These are phyloP conservation scores for Globodera rostochiensis DNA, from an alignment of 1,140 invertebrate genomes.

Conservation along the genomic window DNA sequence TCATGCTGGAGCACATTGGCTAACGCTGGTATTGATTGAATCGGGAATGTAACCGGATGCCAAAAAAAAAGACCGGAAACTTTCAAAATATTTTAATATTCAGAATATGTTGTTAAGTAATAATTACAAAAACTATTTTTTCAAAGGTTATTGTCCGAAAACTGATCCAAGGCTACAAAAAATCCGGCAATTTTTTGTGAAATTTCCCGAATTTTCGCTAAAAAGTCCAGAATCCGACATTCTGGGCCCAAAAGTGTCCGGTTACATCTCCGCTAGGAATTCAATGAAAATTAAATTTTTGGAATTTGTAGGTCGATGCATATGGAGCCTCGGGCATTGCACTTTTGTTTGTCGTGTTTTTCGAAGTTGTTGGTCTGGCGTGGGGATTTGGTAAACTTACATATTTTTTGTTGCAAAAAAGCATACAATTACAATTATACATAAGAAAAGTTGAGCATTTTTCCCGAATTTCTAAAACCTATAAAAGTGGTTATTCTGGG, in stretches of 20 bases:
- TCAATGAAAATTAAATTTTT: neutral
- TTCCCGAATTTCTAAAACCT: neutral
- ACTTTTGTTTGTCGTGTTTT: slow-evolving; percentile 93
- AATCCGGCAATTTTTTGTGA: no score
- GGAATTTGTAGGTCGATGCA: slow-evolving; percentile 71
- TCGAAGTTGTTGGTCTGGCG: slow-evolving; percentile 90
- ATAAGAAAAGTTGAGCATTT: neutral
- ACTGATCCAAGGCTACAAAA: no score
- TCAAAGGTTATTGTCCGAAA: no score
- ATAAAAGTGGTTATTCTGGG: no score
- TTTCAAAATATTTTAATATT: no score
- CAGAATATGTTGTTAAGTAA: no score
- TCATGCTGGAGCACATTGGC: slow-evolving; percentile 87
- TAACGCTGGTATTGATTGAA: slow-evolving; percentile 75
- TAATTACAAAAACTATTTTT: no score
- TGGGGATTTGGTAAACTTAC: slow-evolving; percentile 83
- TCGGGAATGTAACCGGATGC: no score
- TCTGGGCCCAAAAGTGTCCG: no score
- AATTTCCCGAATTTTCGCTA: no score
- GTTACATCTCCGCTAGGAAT: neutral
- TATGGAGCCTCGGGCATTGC: slow-evolving; percentile 85
- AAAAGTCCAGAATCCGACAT: no score
- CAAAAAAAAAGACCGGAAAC: neutral
- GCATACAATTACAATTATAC: no score
- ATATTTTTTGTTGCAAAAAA: neutral